Conservation (phyloP, 2,113 vertebrate species). For the Lutjanus erythropterus region DNA sequence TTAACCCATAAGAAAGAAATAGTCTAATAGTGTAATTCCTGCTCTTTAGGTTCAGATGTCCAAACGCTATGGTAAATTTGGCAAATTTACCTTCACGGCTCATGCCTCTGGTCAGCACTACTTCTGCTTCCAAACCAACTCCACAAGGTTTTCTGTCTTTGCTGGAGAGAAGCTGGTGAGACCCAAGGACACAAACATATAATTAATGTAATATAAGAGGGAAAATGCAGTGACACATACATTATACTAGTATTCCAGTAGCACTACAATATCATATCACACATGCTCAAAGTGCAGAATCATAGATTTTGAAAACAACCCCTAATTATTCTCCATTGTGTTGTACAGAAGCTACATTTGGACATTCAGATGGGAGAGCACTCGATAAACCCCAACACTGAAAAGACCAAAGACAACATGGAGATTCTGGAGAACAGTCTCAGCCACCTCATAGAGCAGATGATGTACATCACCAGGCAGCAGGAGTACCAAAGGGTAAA, state of each 20-base stretch:
- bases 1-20: neutral
- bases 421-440: conserved; percentile 85
- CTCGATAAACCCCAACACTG: conserved; percentile 77
- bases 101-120: conserved; percentile 88
- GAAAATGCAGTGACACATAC: neutral
- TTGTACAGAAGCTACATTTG: conserved; percentile 88
- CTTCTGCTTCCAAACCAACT: conserved; percentile 92
- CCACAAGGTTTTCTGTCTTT: conserved; percentile 87
- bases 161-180: conserved; percentile 89
- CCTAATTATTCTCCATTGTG: neutral
- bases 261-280: neutral
- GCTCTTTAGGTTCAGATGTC: conserved; percentile 85
- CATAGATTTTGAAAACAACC: neutral
- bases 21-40: neutral
- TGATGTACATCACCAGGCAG: conserved; percentile 88
- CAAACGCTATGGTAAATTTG: conserved; percentile 88
- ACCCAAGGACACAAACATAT: conserved; percentile 41
- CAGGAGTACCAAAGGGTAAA: conserved; percentile 93
- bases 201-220: neutral
- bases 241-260: neutral
- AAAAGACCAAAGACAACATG: conserved; percentile 89
- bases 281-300: too few species aligned
- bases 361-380: conserved; percentile 92
- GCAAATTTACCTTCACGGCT: conserved; percentile 90
- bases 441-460: conserved; percentile 88